A percentile compares a stretch with the other conserved stretches of the same genome.
These are phyloP conservation scores for Naja naja DNA, from an alignment of 2,113 vertebrate species.

Conservation along the genomic window DNA sequence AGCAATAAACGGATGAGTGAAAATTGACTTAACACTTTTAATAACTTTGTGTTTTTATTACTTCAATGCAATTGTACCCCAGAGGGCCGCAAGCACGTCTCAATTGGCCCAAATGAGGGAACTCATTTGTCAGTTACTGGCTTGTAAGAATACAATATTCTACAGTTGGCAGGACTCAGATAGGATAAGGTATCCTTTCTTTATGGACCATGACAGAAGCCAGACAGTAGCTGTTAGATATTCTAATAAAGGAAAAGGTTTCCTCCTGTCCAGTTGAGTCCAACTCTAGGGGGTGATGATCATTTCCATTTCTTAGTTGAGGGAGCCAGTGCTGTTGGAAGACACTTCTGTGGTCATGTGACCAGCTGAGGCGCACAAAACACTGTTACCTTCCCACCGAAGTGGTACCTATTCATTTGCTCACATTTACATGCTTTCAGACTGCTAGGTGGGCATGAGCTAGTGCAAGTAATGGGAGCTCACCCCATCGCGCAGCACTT, in stretches of 20 bases:
- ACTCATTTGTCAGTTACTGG: not conserved
- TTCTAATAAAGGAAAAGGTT: not conserved
- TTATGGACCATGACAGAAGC: not conserved
- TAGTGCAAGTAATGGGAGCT: not conserved
- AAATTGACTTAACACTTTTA: not conserved
- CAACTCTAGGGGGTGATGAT: not conserved
- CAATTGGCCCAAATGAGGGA: not conserved
- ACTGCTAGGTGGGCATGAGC: not conserved
- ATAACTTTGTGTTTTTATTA: not conserved
- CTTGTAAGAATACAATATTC: not conserved
- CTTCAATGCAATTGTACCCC: not conserved
- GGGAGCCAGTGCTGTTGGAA: not conserved
- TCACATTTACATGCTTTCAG: not conserved
- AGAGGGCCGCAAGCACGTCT: not conserved
- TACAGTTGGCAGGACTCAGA: not conserved
- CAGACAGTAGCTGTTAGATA: not conserved
- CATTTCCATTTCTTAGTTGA: not conserved
- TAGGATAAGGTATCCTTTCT: not conserved
- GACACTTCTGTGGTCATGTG: not conserved
- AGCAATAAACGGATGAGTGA: not conserved
- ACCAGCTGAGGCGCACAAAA: not conserved
- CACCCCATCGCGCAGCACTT: not conserved
- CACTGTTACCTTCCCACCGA: not conserved
- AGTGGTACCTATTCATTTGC: not conserved
- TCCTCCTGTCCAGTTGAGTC: no score